Evolutionary conservation across 2,113 vertebrate genomes (phyloP).

Genomic region (Prionailurus viverrinus): DNA sequence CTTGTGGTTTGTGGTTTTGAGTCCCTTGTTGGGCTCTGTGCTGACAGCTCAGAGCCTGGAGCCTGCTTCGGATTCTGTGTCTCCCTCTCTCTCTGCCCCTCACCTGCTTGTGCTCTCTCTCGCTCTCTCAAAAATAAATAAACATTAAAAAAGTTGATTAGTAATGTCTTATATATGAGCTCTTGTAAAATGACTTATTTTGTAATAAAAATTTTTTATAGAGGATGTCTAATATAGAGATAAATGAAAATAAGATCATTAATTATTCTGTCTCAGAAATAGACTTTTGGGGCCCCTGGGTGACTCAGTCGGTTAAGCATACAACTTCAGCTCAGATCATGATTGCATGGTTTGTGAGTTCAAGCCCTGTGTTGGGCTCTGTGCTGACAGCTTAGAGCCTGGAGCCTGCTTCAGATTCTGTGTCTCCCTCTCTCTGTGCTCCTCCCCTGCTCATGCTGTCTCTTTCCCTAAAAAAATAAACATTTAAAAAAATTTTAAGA

Average conservation of each 20-base stretch:
- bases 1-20: no score
- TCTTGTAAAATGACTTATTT: slow-evolving; percentile 18
- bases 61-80: no score
- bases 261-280: neutral
- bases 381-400: no score
- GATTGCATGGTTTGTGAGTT: no score
- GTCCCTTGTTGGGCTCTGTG: no score
- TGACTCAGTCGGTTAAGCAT: neutral
- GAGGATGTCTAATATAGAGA: neutral
- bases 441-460: neutral
- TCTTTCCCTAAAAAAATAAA: neutral
- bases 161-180: neutral
- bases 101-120: no score
- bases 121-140: no score
- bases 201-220: slow-evolving; percentile 45
- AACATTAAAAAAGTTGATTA: slow-evolving; percentile 4
- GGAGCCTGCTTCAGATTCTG: neutral
- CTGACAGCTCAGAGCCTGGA: no score
- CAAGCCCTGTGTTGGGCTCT: no score
- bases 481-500: neutral
- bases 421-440: neutral
- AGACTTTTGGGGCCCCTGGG: neutral
- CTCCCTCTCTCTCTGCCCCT: no score
- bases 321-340: neutral
- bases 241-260: neutral